Percentiles rank a stretch among this genome's conserved stretches.
These are phyloP conservation scores for Macquaria ambigua DNA, from an alignment of 2,113 vertebrate genomes.

Conservation along the genomic window DNA sequence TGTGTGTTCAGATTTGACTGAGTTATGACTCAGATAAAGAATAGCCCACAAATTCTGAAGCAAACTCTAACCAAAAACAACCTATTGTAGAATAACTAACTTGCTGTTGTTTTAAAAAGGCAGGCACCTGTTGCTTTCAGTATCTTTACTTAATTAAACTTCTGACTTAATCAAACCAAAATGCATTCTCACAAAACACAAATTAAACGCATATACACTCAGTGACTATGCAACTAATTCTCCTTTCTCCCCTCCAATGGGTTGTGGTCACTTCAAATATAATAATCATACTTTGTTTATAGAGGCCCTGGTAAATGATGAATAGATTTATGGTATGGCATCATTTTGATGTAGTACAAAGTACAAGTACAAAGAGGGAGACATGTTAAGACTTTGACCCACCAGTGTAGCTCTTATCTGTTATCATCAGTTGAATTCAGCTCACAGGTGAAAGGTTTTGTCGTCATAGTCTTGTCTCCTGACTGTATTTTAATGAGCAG, in stretches of 20 bases:
- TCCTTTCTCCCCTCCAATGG: not conserved
- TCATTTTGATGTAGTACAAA: conserved; percentile 11
- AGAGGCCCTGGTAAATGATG: not conserved
- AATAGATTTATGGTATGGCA: conserved; percentile 14
- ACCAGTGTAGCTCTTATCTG: conserved; percentile 24
- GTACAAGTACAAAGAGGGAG: conserved; percentile 56
- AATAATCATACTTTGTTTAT: not conserved
- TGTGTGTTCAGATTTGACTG: no score
- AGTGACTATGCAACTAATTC: not conserved
- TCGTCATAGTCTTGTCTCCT: not conserved
- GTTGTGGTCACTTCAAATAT: conserved; percentile 3
- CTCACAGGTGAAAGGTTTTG: conserved; percentile 20
- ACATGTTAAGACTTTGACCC: conserved; percentile 50
- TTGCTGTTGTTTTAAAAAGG: not conserved
- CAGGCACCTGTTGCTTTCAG: not conserved
- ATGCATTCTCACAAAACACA: conserved; percentile 16
- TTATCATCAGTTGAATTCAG: conserved; percentile 22
- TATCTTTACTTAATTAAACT: not conserved
- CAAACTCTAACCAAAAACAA: no score
- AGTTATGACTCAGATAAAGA: no score
- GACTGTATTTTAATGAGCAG: not conserved
- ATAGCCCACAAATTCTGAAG: no score
- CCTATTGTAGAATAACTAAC: not conserved
- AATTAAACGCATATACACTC: not conserved
- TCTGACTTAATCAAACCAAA: not conserved